Percentiles rank a stretch among this genome's conserved stretches.
Conservation (phyloP, 2,888 invertebrate genomes). For the Cotesia congregata region DNA sequence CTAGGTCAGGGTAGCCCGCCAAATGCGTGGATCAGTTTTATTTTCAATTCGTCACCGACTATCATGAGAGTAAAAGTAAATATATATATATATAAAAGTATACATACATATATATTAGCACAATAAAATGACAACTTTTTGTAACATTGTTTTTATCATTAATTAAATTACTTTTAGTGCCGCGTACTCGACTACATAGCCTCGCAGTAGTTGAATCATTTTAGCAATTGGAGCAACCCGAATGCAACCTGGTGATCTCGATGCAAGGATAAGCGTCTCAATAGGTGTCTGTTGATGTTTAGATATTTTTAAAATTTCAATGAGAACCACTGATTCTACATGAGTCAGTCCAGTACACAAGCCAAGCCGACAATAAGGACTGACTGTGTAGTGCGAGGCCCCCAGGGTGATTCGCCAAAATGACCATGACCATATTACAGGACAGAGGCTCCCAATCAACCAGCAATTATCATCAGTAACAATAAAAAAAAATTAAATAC, state of each 20-base stretch:
- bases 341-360: constrained; percentile 52
- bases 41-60: constrained; percentile 62
- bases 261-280: constrained; percentile 14
- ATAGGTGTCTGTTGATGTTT: constrained; percentile 11
- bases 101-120: background rate
- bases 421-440: constrained; percentile 68
- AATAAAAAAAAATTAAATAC: constrained; percentile 33
- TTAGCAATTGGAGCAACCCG: constrained; percentile 2
- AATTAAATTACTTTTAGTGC: background rate
- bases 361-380: constrained; percentile 47
- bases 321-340: constrained; percentile 59
- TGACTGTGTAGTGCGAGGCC: constrained; percentile 55
- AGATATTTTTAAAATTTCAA: constrained; percentile 16
- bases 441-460: constrained; percentile 61
- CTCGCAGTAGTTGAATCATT: background rate
- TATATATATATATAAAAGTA: constrained; percentile 18
- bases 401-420: constrained; percentile 66
- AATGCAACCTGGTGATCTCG: background rate
- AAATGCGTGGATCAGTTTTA: constrained; percentile 64
- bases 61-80: constrained; percentile 5
- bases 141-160: background rate
- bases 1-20: constrained; percentile 67
- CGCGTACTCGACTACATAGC: background rate
- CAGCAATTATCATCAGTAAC: constrained; percentile 45
- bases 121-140: background rate